Base-by-base conservation (phyloP, 2,888 invertebrate species). In the Amiota minor region DNA sequence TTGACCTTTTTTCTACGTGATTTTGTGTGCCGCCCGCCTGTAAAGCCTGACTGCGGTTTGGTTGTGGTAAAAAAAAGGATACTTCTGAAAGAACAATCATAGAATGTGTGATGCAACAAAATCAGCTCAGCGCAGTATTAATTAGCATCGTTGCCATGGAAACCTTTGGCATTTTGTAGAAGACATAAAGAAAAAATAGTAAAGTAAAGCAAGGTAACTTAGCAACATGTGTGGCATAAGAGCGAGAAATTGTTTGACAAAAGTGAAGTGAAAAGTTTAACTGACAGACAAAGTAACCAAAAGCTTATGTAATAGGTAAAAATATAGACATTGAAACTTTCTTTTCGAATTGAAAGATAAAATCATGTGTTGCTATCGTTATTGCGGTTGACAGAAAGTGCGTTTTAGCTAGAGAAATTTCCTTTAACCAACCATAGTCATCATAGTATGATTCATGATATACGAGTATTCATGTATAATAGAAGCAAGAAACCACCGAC, bases 1-100 rank as follows among this genome's bases (percentile, higher is more conserved):
- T 88, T 88, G 83, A 83, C 83, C 86, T 83, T 81, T 82, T 55
- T 12, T 59, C 12, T 2, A 23, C 59, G 20, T 59, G 9, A 56
- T 59, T 18, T 59, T 11, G 1, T 59, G 16, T n/a, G 8, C 59
- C 4, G 1, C 18, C 46, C n/a, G 46, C 47, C 49, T 16, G 10
- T 16, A 46, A 16, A 45, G 35, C 64, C 64, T 10, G 6, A n/a
- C 45, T 11, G 10, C 9, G 62, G 20, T 62, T 12, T 20, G 1
- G 64, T 46, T 64, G 35, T 35, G 35, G 35, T 35, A 35, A 35
- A 35, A 35, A 35, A 6, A 35, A 35, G 2, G 35, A 35, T 6
- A 35, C 6, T 35, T 35, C 35, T 35, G 6, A 35, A 35, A 35
- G 35, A 35, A 35, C 6, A 6, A 35, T 4, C 6, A 8, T 35